Evolutionary conservation across 2,888 invertebrate genomes (phyloP).

Genomic region (Chrysolina americana): DNA sequence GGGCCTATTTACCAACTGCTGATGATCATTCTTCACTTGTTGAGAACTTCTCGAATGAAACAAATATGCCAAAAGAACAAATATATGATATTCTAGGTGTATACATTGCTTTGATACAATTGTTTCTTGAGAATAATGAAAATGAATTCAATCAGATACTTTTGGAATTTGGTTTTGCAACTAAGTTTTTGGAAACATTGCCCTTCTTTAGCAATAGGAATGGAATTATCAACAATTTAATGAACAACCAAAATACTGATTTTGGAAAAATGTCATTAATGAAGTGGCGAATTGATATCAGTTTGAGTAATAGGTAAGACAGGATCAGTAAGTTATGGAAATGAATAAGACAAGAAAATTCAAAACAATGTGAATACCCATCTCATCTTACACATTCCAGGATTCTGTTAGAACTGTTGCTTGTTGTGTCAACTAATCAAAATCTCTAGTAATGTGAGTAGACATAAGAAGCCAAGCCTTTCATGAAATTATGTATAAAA

Average conservation of each 20-base stretch:
- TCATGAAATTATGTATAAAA: too few relatives aligned
- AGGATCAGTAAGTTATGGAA: neutral
- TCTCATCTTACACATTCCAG: too few relatives aligned
- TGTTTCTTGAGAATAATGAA: conserved; percentile 55
- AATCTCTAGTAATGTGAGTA: too few relatives aligned
- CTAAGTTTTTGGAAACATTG: conserved; percentile 59
- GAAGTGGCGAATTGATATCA: conserved; percentile 65
- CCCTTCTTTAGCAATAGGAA: conserved; percentile 58
- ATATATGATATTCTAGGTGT: conserved; percentile 56
- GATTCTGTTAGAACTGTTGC: too few relatives aligned
- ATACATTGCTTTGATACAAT: conserved; percentile 55
- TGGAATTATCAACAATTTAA: conserved; percentile 54
- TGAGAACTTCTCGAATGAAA: conserved; percentile 55
- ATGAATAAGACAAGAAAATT: too few relatives aligned
- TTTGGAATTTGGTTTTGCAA: conserved; percentile 58
- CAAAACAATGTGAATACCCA: too few relatives aligned
- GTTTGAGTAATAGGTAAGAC: conserved; percentile 62
- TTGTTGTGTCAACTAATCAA: too few relatives aligned
- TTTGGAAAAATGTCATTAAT: conserved; percentile 53
- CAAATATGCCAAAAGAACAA: conserved; percentile 52
- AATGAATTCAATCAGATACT: conserved; percentile 60
- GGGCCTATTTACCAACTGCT: conserved; percentile 51
- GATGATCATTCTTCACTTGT: conserved; percentile 55
- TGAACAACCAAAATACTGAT: conserved; percentile 48
- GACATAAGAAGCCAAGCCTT: too few relatives aligned